Evolutionary conservation across 37 sponge, comb jelly and placozoan species (phyloP).

Genomic region (Cliona cf. orientalis): DNA sequence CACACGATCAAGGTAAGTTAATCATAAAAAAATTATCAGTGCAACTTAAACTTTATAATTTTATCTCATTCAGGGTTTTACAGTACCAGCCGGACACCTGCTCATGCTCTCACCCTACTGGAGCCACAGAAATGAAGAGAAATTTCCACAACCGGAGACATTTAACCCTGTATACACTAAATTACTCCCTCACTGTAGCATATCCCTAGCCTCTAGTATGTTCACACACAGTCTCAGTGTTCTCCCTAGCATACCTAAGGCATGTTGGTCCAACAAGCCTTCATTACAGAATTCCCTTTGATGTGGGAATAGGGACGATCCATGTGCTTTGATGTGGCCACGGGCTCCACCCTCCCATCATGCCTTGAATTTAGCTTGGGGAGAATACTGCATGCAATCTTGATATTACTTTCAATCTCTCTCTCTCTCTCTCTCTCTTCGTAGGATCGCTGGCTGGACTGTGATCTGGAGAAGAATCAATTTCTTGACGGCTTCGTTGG

Average conservation of each 20-base stretch:
- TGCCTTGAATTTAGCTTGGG: no score
- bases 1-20: constrained; percentile 49
- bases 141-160: constrained; percentile 78
- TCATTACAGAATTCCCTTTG: no score
- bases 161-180: constrained; percentile 64
- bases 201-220: not conserved
- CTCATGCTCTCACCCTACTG: constrained; percentile 82
- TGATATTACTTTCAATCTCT: not conserved
- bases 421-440: not conserved
- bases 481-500: constrained; percentile 82
- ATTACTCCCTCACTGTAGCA: not conserved
- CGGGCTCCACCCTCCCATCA: no score
- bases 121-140: constrained; percentile 68
- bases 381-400: not conserved
- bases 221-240: no score
- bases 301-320: no score
- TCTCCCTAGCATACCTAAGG: no score
- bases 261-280: no score
- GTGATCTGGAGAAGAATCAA: constrained; percentile 72
- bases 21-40: not conserved
- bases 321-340: no score
- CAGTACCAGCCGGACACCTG: constrained; percentile 69
- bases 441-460: constrained; percentile 77
- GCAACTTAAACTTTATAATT: not conserved
- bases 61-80: constrained; percentile 41